Evolutionary conservation across 2,797 vertebrate species (phyloP).

Genomic region (Pteropus rufus): DNA sequence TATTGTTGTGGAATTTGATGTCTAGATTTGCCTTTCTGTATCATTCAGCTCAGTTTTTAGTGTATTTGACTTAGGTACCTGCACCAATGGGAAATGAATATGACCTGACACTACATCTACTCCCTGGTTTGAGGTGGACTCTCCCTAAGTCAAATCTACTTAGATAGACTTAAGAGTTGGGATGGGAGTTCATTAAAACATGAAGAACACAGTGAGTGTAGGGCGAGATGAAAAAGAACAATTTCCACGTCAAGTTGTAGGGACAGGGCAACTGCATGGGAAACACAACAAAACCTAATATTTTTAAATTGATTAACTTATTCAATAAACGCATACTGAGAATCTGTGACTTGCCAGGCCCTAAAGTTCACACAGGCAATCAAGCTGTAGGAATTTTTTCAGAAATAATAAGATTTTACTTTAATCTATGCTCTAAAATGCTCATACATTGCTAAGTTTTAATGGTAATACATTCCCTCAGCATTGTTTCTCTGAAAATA

Average conservation of each 20-base stretch:
- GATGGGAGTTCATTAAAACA: not conserved
- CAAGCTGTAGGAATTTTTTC: not conserved
- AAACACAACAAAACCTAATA: not conserved
- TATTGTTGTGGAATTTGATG: not conserved
- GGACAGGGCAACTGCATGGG: not conserved
- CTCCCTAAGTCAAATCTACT: not conserved
- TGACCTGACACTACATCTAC: not conserved
- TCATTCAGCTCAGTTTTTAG: not conserved
- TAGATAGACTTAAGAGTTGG: not conserved
- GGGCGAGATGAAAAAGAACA: not conserved
- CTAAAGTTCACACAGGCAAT: not conserved
- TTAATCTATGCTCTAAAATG: not conserved
- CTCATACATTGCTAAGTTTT: not conserved
- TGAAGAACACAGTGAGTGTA: not conserved
- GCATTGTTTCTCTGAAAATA: not conserved
- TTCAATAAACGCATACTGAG: not conserved
- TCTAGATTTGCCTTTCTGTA: not conserved
- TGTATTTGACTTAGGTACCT: not conserved
- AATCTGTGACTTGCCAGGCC: not conserved
- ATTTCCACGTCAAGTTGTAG: not conserved
- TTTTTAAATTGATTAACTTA: not conserved
- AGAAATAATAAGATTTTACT: not conserved
- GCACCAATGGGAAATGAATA: not conserved
- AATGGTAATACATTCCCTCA: not conserved
- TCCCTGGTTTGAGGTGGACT: not conserved